Evolutionary conservation across 35 echinoderm and acorn worm genomes (phyloP), one percentile per base, ranked within the genome.

Genomic region (Eucidaris tribuloides): DNA sequence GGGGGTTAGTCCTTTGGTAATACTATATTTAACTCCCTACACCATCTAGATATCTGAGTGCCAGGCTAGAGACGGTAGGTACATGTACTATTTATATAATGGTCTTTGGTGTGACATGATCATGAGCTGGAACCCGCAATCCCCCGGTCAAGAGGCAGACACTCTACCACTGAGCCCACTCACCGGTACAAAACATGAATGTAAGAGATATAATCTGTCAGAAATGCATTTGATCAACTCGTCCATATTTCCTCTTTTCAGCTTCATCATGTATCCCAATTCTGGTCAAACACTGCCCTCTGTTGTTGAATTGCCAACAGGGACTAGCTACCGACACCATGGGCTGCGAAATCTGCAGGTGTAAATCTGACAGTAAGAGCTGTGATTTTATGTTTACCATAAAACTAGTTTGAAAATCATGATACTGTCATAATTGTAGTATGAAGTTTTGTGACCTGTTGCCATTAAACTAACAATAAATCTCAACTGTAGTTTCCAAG

Each of bases 331-430:
- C 80, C 14, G 30, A 83, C 65, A 59, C 39, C 9, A 3, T 20
- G n/a, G 80, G 59, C 34, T 83, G 80, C 65, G 80, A 83, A 65
- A 11, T 65, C 13, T 83, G 80, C 38, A 44, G 15, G 2, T 83
- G 80, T 65, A 60, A 46, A 44, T 5, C 22, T 24, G 41, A 44
- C 2, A 20, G 68, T 74, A 44, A 43, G n/a, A n/a, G n/a, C n/a
- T n/a, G n/a, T n/a, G 68, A 68, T 1, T 32, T 7, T 33, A 68
- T 9, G 28, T 68, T 28, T 59, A 5, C 9, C 18, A 17, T 59
- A 2, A 22, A 5, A 28, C 22, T 59, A 58, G 29, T 3, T 58
- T n/a, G n/a, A 5, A 22, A 18, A 58, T 58, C 19, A 19, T 58
- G 56, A 58, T 58, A 58, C 2, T 22, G 29, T 18, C 20, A 22